These are phyloP conservation scores for Mythimna albipuncta DNA, from an alignment of 2,888 invertebrate genomes.

Conservation along the genomic window DNA sequence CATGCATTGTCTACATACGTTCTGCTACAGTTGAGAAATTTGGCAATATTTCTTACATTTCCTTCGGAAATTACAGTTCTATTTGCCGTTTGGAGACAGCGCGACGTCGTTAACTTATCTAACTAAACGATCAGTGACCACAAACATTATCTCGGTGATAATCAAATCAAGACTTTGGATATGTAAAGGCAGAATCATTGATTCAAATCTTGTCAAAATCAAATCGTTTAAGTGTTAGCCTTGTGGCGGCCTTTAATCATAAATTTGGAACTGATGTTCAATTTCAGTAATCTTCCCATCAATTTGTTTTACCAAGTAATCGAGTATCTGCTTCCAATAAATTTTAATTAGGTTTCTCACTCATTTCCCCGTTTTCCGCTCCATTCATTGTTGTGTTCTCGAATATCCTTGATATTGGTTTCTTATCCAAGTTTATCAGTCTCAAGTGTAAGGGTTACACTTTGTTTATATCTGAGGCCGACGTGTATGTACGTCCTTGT, in stretches of 20 bases:
- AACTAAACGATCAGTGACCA: conserved; percentile 3
- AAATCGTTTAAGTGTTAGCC: conserved; percentile 15
- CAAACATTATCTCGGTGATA: conserved; percentile 29
- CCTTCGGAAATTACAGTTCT: background rate
- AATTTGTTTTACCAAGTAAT: conserved; percentile 17
- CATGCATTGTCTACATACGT: conserved; percentile 31
- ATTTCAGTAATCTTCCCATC: conserved; percentile 18
- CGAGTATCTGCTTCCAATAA: conserved; percentile 11
- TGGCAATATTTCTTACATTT: conserved; percentile 2
- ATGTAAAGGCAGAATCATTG: conserved; percentile 16
- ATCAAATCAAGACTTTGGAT: conserved; percentile 36
- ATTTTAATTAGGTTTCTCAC: conserved; percentile 21
- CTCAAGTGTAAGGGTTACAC: conserved; percentile 41
- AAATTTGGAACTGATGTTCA: conserved; percentile 37
- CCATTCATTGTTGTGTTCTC: background rate
- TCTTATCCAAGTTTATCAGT: conserved; percentile 47
- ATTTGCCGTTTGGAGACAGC: conserved; percentile 1
- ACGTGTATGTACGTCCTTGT: conserved; percentile 32
- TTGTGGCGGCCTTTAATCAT: conserved; percentile 34
- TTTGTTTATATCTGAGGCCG: conserved; percentile 40
- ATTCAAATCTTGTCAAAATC: conserved; percentile 32
- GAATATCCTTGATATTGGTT: conserved; percentile 24
- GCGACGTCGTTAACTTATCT: background rate
- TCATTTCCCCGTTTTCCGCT: conserved; percentile 6
- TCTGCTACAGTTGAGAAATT: conserved; percentile 2